phyloP scores from a whole-genome alignment of 2,888 invertebrate genomes.

The Hemithea aestivaria region DNA sequence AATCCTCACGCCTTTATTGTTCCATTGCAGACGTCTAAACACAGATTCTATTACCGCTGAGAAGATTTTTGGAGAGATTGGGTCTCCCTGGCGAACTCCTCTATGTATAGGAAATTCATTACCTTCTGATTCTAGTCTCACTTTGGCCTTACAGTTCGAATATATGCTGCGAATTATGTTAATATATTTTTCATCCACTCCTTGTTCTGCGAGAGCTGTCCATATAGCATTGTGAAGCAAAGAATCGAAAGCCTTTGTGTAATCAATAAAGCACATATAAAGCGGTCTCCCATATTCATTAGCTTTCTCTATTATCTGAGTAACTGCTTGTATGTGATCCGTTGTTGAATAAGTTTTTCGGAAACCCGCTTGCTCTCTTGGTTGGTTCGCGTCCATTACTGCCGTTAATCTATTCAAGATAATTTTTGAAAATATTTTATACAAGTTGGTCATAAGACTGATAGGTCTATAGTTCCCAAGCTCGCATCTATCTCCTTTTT shows the following conservation, averaged over 20 bases:
- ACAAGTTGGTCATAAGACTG: slow-evolving; percentile 22
- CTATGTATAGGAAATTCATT: neutral
- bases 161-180: neutral
- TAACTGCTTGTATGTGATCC: slow-evolving; percentile 25
- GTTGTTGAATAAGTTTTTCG: slow-evolving; percentile 19
- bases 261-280: no score
- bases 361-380: slow-evolving; percentile 28
- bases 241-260: slow-evolving; percentile 3
- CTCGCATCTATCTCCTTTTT: slow-evolving; percentile 25
- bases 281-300: no score
- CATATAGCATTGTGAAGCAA: neutral
- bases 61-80: neutral
- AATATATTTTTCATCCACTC: neutral
- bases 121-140: neutral
- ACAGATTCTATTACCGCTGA: no score
- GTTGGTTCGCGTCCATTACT: slow-evolving; percentile 23
- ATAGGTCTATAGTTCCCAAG: slow-evolving; percentile 28
- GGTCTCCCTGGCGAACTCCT: slow-evolving; percentile 2
- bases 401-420: slow-evolving; percentile 17
- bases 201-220: neutral
- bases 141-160: neutral
- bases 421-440: slow-evolving; percentile 25
- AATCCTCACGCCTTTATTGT: no score
- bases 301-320: slow-evolving; percentile 20
- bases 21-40: no score